Percentiles rank a stretch among this genome's conserved stretches.
Evolutionary conservation across 2,797 vertebrate species (phyloP).

Genomic region (Poecilia gillii): DNA sequence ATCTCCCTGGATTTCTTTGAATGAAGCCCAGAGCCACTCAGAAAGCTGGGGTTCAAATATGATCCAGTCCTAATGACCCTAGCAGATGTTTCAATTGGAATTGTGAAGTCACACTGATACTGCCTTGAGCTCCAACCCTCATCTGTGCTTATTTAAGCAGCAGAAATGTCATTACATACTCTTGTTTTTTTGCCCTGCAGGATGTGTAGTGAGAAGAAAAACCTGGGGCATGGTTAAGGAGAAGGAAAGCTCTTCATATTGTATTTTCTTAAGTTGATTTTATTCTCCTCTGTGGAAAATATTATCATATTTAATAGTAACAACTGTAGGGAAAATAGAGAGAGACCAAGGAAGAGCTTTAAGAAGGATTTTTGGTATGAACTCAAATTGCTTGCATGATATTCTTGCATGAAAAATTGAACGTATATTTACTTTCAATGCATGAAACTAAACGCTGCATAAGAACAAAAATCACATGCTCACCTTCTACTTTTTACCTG

Average conservation of each 20-base stretch:
- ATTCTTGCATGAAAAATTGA: background rate
- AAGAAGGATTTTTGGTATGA: background rate
- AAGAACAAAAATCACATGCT: background rate
- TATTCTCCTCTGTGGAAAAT: background rate
- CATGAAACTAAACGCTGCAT: background rate
- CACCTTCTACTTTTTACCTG: background rate
- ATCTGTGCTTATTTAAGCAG: slow-evolving; percentile 48
- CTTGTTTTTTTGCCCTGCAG: slow-evolving; percentile 25
- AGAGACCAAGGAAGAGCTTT: background rate
- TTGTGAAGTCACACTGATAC: slow-evolving; percentile 49
- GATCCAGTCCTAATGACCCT: slow-evolving; percentile 55
- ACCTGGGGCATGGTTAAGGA: background rate
- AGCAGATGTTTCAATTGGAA: slow-evolving; percentile 69
- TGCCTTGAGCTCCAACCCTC: slow-evolving; percentile 42
- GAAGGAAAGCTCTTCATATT: background rate
- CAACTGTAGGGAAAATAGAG: background rate
- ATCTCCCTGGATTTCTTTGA: slow-evolving; percentile 57
- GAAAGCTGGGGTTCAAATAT: slow-evolving; percentile 44
- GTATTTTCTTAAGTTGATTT: background rate
- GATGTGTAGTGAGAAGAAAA: slow-evolving; percentile 29
- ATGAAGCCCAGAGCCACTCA: slow-evolving; percentile 44
- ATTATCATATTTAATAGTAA: background rate
- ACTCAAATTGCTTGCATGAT: background rate
- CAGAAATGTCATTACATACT: slow-evolving; percentile 53
- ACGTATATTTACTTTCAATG: background rate